Conservation (phyloP, 2,113 vertebrate genomes). For the Pachypanchax playfairii region DNA sequence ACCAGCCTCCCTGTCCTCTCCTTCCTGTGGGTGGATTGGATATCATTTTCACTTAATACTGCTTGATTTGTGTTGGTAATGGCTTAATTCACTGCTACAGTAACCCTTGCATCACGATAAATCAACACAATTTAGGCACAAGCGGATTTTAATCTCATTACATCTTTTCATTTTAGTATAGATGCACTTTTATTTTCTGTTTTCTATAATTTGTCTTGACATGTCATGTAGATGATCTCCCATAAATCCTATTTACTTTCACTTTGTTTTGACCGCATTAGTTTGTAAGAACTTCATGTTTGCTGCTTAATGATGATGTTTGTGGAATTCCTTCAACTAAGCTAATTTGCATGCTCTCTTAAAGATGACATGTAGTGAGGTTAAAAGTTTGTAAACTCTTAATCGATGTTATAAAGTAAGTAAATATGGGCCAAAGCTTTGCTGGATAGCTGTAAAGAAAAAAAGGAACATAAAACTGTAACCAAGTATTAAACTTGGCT, state of each 20-base stretch:
- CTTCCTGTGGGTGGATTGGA: conserved; percentile 18
- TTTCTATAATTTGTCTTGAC: conserved; percentile 10
- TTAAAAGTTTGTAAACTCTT: too few relatives aligned
- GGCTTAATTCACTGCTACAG: conserved; percentile 21
- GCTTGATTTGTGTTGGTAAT: conserved; percentile 41
- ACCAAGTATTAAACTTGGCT: too few relatives aligned
- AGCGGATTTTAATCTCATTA: not conserved
- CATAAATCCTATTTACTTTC: conserved; percentile 32
- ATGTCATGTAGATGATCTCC: conserved; percentile 5
- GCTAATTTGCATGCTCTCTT: too few relatives aligned
- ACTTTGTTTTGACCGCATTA: conserved; percentile 23
- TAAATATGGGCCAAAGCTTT: not conserved
- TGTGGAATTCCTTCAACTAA: too few relatives aligned
- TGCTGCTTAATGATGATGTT: not conserved
- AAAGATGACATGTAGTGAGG: too few relatives aligned
- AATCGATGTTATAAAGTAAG: too few relatives aligned
- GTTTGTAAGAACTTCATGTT: conserved; percentile 20
- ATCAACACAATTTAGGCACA: conserved; percentile 42
- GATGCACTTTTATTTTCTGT: conserved; percentile 17
- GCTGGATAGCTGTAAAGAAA: not conserved
- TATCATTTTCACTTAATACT: conserved; percentile 24
- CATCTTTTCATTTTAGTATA: not conserved
- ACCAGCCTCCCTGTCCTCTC: conserved; percentile 32
- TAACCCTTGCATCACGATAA: conserved; percentile 47
- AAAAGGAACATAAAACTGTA: too few relatives aligned